phyloP scores from a whole-genome alignment of 1,140 invertebrate species.

The Drosophila sturtevanti region DNA sequence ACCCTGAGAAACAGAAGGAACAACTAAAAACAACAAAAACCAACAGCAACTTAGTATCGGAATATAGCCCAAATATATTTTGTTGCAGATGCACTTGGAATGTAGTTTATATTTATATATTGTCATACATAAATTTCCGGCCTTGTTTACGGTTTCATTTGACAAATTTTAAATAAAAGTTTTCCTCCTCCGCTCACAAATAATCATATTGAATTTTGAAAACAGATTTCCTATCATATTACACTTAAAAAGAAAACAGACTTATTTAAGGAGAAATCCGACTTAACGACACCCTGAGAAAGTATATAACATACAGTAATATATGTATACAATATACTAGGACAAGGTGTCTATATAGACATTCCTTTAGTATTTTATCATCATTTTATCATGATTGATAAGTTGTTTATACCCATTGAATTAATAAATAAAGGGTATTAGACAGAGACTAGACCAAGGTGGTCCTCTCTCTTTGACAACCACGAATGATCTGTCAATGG shows the following conservation, averaged over 20 bases:
- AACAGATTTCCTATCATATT: conserved; percentile 62
- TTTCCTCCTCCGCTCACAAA: background rate
- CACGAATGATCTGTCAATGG: conserved; percentile 44
- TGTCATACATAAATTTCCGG: conserved; percentile 58
- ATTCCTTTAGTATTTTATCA: too few species aligned
- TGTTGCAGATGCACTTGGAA: conserved; percentile 38
- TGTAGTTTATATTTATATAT: conserved; percentile 6
- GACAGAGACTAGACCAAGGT: conserved; percentile 18
- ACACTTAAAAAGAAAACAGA: conserved; percentile 13
- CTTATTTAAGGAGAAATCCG: background rate
- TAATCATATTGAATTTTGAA: conserved; percentile 10
- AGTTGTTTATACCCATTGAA: background rate
- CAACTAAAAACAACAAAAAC: conserved; percentile 7
- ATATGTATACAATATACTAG: too few species aligned
- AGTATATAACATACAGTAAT: too few species aligned
- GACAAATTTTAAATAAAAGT: background rate
- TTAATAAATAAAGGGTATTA: background rate
- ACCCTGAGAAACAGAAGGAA: conserved; percentile 12
- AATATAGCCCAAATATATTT: conserved; percentile 18
- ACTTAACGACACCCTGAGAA: background rate
- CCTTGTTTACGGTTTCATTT: conserved; percentile 38
- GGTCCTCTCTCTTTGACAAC: conserved; percentile 38
- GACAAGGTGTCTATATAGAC: too few species aligned
- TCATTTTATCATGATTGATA: too few species aligned
- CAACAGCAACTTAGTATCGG: conserved; percentile 32